These are phyloP conservation scores for Bugula neritina DNA, from an alignment of 2,888 invertebrate species.

Conservation along the genomic window DNA sequence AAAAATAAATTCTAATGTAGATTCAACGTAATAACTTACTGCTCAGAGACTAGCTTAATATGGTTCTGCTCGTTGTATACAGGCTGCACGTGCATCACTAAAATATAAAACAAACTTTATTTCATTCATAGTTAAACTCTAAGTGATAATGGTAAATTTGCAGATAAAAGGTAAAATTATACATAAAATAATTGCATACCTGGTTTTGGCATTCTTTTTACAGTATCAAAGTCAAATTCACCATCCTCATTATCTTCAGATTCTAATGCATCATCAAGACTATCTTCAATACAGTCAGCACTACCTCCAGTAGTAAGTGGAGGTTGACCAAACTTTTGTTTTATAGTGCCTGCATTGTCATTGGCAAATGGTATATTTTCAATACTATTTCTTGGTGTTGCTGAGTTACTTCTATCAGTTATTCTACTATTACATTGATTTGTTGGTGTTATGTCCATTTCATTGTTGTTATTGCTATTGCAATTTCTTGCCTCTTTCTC, in stretches of 20 bases:
- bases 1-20: too few relatives aligned
- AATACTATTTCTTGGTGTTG: constrained; percentile 22
- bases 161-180: neutral
- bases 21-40: too few relatives aligned
- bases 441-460: constrained; percentile 41
- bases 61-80: neutral
- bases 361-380: constrained; percentile 77
- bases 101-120: neutral
- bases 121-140: too few relatives aligned
- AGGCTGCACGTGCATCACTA: neutral
- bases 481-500: constrained; percentile 94
- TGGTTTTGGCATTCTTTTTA: constrained; percentile 25
- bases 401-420: neutral
- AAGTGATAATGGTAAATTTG: neutral
- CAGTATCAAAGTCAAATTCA: constrained; percentile 21
- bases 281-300: neutral
- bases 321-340: constrained; percentile 62
- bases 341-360: constrained; percentile 96
- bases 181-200: neutral
- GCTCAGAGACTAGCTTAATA: neutral
- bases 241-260: constrained; percentile 10
- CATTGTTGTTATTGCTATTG: constrained; percentile 92
- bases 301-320: neutral
- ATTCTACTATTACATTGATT: neutral
- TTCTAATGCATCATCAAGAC: neutral